These are phyloP conservation scores for Cheirogaleus major DNA, from an alignment of 2,797 vertebrate genomes.

Conservation along the genomic window DNA sequence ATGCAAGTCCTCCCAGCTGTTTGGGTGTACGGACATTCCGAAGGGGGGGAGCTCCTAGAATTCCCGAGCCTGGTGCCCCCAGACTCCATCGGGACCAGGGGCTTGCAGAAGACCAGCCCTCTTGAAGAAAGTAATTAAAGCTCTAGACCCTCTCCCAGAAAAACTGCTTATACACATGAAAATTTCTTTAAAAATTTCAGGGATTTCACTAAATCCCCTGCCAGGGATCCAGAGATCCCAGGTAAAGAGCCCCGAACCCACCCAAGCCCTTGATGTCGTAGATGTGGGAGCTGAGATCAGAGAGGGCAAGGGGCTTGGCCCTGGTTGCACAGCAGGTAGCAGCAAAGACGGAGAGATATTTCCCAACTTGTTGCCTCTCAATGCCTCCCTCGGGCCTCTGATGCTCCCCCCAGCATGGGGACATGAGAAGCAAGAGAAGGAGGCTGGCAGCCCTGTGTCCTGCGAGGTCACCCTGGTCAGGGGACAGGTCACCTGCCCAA, in stretches of 20 bases:
- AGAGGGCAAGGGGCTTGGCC: background rate
- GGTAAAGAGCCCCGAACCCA: fast-evolving
- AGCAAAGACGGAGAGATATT: background rate
- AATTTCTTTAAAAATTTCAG: background rate
- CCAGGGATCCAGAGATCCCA: background rate
- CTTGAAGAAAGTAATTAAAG: background rate
- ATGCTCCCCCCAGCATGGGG: background rate
- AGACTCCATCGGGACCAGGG: too few species aligned
- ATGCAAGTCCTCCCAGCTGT: background rate
- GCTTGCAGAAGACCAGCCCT: background rate
- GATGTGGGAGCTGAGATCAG: background rate
- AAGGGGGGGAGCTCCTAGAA: background rate
- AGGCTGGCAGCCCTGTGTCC: background rate
- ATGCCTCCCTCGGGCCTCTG: background rate
- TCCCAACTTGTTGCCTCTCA: background rate
- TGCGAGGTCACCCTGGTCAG: background rate
- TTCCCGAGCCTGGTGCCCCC: background rate
- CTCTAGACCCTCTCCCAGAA: background rate
- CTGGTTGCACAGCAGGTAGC: background rate
- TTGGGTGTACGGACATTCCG: fast-evolving
- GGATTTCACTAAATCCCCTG: background rate
- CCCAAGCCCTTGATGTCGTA: too few species aligned
- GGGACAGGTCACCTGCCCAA: background rate
- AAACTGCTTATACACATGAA: background rate
- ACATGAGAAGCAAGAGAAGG: background rate